Percentiles rank a stretch among this genome's conserved stretches.
Conservation (phyloP, 2,888 invertebrate genomes). For the Hecatera dysodea region DNA sequence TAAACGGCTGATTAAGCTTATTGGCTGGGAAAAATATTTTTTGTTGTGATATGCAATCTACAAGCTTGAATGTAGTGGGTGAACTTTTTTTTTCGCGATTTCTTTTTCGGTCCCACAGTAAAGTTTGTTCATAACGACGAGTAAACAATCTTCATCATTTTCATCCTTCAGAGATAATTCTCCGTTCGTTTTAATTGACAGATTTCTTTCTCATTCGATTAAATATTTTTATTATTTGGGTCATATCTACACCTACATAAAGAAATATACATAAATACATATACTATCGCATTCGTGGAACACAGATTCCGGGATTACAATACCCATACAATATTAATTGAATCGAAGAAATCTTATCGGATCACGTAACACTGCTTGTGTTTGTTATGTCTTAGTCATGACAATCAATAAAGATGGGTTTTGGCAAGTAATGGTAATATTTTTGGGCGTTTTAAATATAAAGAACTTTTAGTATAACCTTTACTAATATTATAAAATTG, state of each 20-base stretch:
- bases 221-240: not conserved
- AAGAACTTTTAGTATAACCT: too few species aligned
- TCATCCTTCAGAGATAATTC: not conserved
- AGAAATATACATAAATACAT: not conserved
- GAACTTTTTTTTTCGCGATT: too few species aligned
- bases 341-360: not conserved
- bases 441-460: too few species aligned
- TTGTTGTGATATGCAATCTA: too few species aligned
- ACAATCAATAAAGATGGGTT: not conserved
- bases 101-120: too few species aligned
- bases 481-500: too few species aligned
- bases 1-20: too few species aligned
- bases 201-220: not conserved
- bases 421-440: too few species aligned
- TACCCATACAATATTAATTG: slow-evolving; percentile 12
- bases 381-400: not conserved
- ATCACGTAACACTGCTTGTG: slow-evolving; percentile 9
- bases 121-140: too few species aligned
- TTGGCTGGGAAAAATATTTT: too few species aligned
- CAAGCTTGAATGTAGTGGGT: too few species aligned
- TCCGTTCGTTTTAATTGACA: not conserved
- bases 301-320: slow-evolving; percentile 12
- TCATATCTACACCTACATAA: not conserved
- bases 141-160: not conserved
- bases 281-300: not conserved